Evolutionary conservation across 2,797 vertebrate genomes (phyloP), one percentile per base, ranked within the genome.

Genomic region (Cyprinella venusta): DNA sequence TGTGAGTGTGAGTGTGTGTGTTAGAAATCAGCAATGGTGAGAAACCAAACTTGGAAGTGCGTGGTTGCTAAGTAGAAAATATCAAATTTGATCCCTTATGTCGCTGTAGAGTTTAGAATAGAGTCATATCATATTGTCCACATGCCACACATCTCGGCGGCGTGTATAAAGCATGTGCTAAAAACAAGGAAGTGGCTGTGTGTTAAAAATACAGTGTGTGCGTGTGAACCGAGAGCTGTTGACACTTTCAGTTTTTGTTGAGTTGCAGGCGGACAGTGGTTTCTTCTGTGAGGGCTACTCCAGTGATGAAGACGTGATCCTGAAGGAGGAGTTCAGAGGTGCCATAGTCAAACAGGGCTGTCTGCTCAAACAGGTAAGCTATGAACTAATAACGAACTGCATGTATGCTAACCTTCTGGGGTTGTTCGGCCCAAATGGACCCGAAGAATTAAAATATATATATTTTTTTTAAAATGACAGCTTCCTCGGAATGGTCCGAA

Each of bases 261-360:
- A 79, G 26, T 76, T 89, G 76, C 91, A 99, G 98, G 95, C 95
- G 65, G 98, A 99, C 88, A 99, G 97, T 50, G 98, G 98, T 2
- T 99, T 99, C 87, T 99, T 96, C 94, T 97, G 96, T 76, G 98
- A 99, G 88, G 97, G 96, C 61, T 97, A 97, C 92, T 99, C 98
- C 83, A 99, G 98, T 65, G 98, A 99, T 80, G 98, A 99, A 16
- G 98, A 99, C 0, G 88, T 92, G 48, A 88, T 98, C 63, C 1
- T 97, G 86, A 98, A 96, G 89, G 97, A 98, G 86, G 96, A 99
- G 90, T 99, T 99, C 93, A 95, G 98, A 93, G 98, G 98, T 24
- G 91, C 95, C 40, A 93, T 99, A 84, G 88, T 99, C n/a, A 99
- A 98, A 87, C 98, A 99, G 86, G 98, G 98, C 48, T 99, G 96